Evolutionary conservation across 2,797 vertebrate species (phyloP), one percentile per base, ranked within the genome.

Genomic region (Kryptopterus vitreolus): DNA sequence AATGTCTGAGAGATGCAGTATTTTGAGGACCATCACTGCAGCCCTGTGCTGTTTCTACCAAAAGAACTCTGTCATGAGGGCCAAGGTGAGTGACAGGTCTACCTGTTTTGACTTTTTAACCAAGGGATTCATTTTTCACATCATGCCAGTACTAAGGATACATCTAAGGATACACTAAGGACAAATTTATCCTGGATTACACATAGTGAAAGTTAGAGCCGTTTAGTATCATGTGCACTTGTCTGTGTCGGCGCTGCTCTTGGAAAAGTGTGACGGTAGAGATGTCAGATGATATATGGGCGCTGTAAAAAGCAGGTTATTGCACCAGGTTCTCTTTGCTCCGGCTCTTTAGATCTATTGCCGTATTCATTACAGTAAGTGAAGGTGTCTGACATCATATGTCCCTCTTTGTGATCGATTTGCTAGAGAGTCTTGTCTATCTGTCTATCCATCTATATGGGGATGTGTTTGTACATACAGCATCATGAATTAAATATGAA

Each of bases 31-130:
- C 80, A 89, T 99, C 87, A 93, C 95, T 0, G 94, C 96, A 71
- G 95, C 95, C 11, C 89, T 99, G 85, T 99, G 98, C 88, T 99
- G 98, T 89, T 98, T 98, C 93, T 96, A 97, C 89, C 95, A 96
- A 88, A 94, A 94, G 87, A 97, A 94, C 85, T 92, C 96, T 72
- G 82, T 97, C 88, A 92, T 97, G 80, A 91, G 92, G 80, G 92
- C 94, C 87, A 97, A 98, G 98, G 98, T 99, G 94, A 94, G 96
- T 92, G 77, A 71, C 82, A 78, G 43, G 3, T 29, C 9, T 46
- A 76, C 61, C 50, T 26, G 20, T 22, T 69, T 3, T 22, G 9
- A 8, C 26, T 63, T 75, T 73, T 48, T 38, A 35, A 22, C 38
- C 43, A 65, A 1, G 52, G 38, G 20, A 16, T 24, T 38, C 20